Evolutionary conservation across 2,888 invertebrate species (phyloP), one percentile per base, ranked within the genome.

Genomic region (Cryptosula pallasiana): DNA sequence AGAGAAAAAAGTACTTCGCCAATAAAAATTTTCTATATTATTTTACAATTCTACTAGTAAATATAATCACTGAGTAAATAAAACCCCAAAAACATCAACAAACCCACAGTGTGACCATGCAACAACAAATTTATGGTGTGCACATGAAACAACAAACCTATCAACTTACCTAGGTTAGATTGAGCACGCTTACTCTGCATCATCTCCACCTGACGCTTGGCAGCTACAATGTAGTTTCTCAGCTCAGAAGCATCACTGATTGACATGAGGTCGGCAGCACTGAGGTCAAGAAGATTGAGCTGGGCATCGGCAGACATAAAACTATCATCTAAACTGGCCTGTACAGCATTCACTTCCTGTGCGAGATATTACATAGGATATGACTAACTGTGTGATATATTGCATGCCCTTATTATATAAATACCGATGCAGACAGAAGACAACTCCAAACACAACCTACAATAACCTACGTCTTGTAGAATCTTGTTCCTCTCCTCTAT

Each of bases 291-390:
- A 3, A 63, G 63, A 32, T 63, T 63, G 9, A 63, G 32, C 32
- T 63, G 63, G 32, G 63, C 63, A 34, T 63, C 63, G n/a, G 63
- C 63, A 63, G 63, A 63, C 13, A 13, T 63, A n/a, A 29, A 63
- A n/a, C 63, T 63, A 32, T 63, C 63, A 32, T 63, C 63, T 63
- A 63, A 27, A 63, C 63, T 63, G 32, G 63, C 34, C 32, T 63
- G 63, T 9, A 63, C 63, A 34, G 63, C 27, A 13, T 27, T 25
- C 63, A 63, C 5, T 5, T 63, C 63, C 63, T 63, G 25, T 57
- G n/a, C n/a, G n/a, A n/a, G n/a, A n/a, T n/a, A n/a, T n/a, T n/a
- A n/a, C n/a, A n/a, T n/a, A n/a, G n/a, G n/a, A n/a, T n/a, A n/a
- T n/a, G n/a, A n/a, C n/a, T n/a, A n/a, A n/a, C n/a, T n/a, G n/a